These are phyloP conservation scores for Elephas maximus DNA, from an alignment of 2,113 vertebrate species.

Conservation along the genomic window DNA sequence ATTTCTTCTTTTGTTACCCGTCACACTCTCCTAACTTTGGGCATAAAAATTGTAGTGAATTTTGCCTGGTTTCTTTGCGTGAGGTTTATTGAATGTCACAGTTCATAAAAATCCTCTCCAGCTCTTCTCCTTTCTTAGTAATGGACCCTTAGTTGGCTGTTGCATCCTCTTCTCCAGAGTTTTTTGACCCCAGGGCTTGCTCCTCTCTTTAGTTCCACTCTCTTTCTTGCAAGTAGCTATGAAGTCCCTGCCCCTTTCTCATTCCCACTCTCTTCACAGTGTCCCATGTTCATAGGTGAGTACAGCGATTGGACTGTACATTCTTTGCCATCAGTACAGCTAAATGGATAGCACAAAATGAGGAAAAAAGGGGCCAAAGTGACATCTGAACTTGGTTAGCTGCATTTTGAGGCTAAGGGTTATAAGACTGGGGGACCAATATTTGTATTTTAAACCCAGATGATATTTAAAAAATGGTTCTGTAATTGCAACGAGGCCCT, in stretches of 20 bases:
- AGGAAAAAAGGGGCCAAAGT: neutral
- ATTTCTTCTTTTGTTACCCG: neutral
- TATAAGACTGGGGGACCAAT: slow-evolving; percentile 66
- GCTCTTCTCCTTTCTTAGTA: slow-evolving; percentile 30
- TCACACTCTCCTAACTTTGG: slow-evolving; percentile 37
- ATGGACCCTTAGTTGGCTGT: neutral
- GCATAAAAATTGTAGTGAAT: slow-evolving; percentile 60
- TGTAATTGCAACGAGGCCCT: slow-evolving; percentile 83
- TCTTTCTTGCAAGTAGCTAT: neutral
- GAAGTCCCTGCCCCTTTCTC: neutral
- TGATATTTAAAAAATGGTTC: slow-evolving; percentile 83
- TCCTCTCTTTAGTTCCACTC: neutral
- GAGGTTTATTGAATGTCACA: slow-evolving; percentile 49
- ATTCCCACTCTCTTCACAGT: neutral
- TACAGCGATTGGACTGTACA: neutral
- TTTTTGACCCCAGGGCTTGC: neutral
- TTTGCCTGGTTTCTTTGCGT: slow-evolving; percentile 54
- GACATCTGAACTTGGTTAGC: slow-evolving; percentile 12
- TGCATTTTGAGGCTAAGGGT: slow-evolving; percentile 53
- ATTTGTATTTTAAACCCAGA: slow-evolving; percentile 80
- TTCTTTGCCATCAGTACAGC: neutral
- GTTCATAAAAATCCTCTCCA: slow-evolving; percentile 59
- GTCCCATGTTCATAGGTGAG: neutral
- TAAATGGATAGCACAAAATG: neutral
- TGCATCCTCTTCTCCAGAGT: neutral